Evolutionary conservation across 2,888 invertebrate genomes (phyloP), one percentile per base, ranked within the genome.

Genomic region (Macaria liturata): DNA sequence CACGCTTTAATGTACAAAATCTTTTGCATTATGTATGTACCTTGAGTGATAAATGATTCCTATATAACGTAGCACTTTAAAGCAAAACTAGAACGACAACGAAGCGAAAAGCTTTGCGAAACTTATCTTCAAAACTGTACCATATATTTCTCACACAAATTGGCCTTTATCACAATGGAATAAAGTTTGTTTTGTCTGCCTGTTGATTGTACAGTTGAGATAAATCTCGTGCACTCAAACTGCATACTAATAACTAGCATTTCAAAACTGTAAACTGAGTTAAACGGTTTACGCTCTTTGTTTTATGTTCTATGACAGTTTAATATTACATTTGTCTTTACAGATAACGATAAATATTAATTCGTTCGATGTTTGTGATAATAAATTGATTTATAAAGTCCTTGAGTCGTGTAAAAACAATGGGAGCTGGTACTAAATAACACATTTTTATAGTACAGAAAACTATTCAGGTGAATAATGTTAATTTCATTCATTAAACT

Each of bases 161-260:
- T 44, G 47, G 30, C n/a, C 7, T 45, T 32, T 58, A 54, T 49
- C 9, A 3, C 46, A 0, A 52, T 9, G 52, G n/a, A 4, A 46
- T 57, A 59, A 39, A 46, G 57, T 40, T 40, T 42, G 32, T 32
- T 54, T 43, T 46, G 3, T 47, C 32, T 30, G 30, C 9, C 8
- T 9, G 32, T 57, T 39, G 44, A 49, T 34, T 45, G 47, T 51
- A 53, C 20, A 44, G 43, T 9, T 46, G 31, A 49, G 46, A 54
- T 54, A 58, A 46, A 50, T 58, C 40, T 46, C 47, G 44, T 57
- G 57, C 49, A 49, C 53, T 53, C 53, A 49, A 57, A 57, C 53
- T 57, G 57, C 57, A 57, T 57, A 57, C 52, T 57, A 57, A 57
- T 57, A 57, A 54, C 54, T 46, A 49, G 43, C 46, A 58, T 54